Evolutionary conservation across 30 jellyfish, hydroid and myxozoan species (phyloP), one percentile per base, ranked within the genome.

Genomic region (Clytia hemisphaerica): DNA sequence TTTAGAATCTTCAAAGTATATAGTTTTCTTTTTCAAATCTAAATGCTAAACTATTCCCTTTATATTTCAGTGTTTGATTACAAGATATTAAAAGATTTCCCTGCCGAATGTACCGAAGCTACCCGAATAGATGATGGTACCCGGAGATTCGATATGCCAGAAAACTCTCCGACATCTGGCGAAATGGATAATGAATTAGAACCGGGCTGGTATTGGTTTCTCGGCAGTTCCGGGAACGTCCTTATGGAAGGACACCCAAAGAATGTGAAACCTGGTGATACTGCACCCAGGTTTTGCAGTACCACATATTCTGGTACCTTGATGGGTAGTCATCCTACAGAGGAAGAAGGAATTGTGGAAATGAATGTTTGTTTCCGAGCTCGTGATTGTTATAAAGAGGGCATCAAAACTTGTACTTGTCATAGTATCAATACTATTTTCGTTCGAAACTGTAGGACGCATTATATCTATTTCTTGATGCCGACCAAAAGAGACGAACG

Each of bases 281-380:
- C 85, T 15, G 78, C 87, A 2, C 87, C 87, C 22, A 54, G 62
- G 31, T 60, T 75, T 37, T 75, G 87, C 28, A 85, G 87, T 7
- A 75, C 83, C 24, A 85, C 35, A 42, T 62, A 31, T 2, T 72
- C 87, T 27, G 87, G 87, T 36, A 75, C 85, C 4, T 33, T 75
- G 9, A 62, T 75, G 75, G 84, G 83, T 14, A 58, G 44, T 14
- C 87, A 75, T 34, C 87, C 87, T 21, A 58, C 83, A n/a, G 78
- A 30, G 42, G 87, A 75, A 36, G 87, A 75, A 32, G 87, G 87
- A 1, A 60, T 75, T 37, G 79, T 75, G 19, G 83, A 75, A 75
- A 75, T 75, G 87, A 61, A 85, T n/a, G 87, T 75, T 19, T 75
- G 87, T 46, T 75, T 75, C 46, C 55, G 87, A 61, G 58, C 19